These are phyloP conservation scores for Bos taurus DNA, from an alignment of 2,113 vertebrate species.

Conservation along the genomic window ARS-UCD2.0 NC_037333.1:79125501-79126000, in stretches of 20 bases:
- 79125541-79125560: neutral
- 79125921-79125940: neutral
- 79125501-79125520: neutral
- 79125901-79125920: neutral
- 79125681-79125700: fast-evolving
- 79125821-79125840: neutral
- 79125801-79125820: fast-evolving
- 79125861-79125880: neutral
- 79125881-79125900: neutral
- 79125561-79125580: neutral
- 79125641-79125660: neutral
- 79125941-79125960: neutral
- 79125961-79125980: neutral
- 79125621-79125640: fast-evolving
- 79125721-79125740: fast-evolving
- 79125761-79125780: neutral
- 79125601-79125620: neutral
- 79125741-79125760: fast-evolving
- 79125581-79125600: neutral
- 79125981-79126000: neutral
- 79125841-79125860: neutral
- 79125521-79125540: neutral
- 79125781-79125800: neutral
- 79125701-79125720: neutral
- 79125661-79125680: fast-evolving